Conservation (phyloP, 2,888 invertebrate genomes). For the Sminthurinus aureus region DNA sequence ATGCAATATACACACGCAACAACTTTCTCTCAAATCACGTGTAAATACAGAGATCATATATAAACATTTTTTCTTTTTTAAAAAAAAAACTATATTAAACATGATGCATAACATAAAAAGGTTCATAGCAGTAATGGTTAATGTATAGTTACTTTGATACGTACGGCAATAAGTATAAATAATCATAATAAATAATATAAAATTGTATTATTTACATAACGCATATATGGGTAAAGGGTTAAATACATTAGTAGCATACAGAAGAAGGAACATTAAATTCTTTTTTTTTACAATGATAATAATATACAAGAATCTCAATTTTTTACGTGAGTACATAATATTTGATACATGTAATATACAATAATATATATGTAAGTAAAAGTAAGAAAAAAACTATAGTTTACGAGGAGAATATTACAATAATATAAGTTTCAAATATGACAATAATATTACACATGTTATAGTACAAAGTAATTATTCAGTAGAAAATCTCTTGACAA, state of each 20-base stretch:
- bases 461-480: not conserved
- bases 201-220: not conserved
- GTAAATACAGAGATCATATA: not conserved
- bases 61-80: too few species aligned
- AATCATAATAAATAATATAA: not conserved
- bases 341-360: too few species aligned
- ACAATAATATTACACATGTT: too few species aligned
- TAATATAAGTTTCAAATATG: not conserved
- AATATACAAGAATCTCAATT: not conserved
- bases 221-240: not conserved
- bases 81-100: too few species aligned
- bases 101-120: not conserved
- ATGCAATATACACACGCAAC: too few species aligned
- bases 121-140: not conserved
- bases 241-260: too few species aligned
- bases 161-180: not conserved
- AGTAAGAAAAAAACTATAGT: not conserved
- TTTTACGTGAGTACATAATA: too few species aligned
- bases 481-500: conserved; percentile 75
- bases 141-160: not conserved
- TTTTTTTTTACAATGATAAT: not conserved
- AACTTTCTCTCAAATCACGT: not conserved
- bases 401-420: not conserved
- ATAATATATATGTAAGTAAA: too few species aligned
- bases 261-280: too few species aligned